Conservation (phyloP, 2,888 invertebrate species). For the Neoitamus cyanurus region DNA sequence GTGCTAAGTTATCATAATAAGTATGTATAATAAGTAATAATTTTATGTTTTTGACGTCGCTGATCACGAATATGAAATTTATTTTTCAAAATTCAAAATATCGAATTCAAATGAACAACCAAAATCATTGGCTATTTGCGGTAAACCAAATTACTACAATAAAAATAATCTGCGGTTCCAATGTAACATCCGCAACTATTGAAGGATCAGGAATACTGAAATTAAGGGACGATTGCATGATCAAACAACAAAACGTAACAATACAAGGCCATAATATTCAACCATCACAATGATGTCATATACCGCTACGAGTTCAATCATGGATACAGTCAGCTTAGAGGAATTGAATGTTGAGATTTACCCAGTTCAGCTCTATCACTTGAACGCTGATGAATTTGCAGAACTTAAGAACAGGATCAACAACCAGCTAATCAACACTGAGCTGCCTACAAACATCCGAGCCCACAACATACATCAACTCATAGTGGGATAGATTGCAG, state of each 20-base stretch:
- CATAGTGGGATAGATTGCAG: no score
- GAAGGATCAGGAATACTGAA: neutral
- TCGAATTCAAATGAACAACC: no score
- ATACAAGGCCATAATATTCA: no score
- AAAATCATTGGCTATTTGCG: neutral
- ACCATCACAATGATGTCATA: neutral
- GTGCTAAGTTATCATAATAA: no score
- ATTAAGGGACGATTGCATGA: neutral
- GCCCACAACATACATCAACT: no score
- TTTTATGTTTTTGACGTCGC: no score
- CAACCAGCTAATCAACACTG: neutral
- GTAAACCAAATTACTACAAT: neutral
- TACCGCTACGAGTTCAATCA: neutral
- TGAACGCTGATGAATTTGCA: neutral
- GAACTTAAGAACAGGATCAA: neutral
- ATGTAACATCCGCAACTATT: neutral
- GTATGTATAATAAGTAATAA: no score
- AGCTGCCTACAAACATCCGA: no score
- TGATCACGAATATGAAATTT: no score
- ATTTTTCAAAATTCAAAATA: no score
- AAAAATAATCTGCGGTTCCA: neutral
- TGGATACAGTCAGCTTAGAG: neutral
- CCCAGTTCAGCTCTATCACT: neutral
- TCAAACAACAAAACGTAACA: neutral
- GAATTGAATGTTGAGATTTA: neutral